Conservation (phyloP, 2,113 vertebrate species). For the Scalopus aquaticus region DNA sequence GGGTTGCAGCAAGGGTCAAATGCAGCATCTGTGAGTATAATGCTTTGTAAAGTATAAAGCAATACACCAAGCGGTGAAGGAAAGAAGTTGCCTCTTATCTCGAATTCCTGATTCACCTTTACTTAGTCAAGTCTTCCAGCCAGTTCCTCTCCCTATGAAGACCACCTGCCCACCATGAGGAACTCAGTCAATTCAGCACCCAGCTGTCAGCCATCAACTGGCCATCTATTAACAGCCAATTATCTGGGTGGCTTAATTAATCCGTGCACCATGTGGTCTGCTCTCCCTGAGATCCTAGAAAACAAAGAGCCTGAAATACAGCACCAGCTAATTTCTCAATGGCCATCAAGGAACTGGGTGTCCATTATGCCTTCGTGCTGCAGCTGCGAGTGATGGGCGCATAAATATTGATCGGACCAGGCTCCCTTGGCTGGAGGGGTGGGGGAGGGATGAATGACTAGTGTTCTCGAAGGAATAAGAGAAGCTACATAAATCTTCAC, state of each 20-base stretch:
- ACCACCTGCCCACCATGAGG: constrained; percentile 53
- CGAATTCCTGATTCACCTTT: constrained; percentile 12
- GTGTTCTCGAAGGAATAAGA: constrained; percentile 27
- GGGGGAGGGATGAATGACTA: constrained; percentile 10
- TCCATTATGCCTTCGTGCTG: constrained; percentile 12
- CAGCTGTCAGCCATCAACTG: constrained; percentile 71
- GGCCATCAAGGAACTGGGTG: constrained; percentile 66
- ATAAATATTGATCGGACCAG: constrained; percentile 76
- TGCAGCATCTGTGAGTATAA: background rate
- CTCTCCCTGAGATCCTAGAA: constrained; percentile 29
- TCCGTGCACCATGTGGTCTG: constrained; percentile 44
- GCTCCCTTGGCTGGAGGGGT: constrained; percentile 8
- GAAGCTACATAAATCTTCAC: constrained; percentile 46
- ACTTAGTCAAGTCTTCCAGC: constrained; percentile 17
- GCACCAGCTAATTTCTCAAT: constrained; percentile 64
- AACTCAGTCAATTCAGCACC: constrained; percentile 40
- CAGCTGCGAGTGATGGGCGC: constrained; percentile 68
- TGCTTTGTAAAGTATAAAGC: constrained; percentile 20
- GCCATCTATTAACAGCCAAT: constrained; percentile 73
- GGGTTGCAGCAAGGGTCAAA: background rate
- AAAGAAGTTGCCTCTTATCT: background rate
- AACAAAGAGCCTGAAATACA: constrained; percentile 68
- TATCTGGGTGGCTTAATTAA: constrained; percentile 74
- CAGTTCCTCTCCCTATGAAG: constrained; percentile 19
- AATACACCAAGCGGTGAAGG: background rate